A percentile compares a stretch with the other conserved stretches of the same genome.
Conservation (phyloP, 1,140 invertebrate genomes). For the Xylocopa sonorina region DNA sequence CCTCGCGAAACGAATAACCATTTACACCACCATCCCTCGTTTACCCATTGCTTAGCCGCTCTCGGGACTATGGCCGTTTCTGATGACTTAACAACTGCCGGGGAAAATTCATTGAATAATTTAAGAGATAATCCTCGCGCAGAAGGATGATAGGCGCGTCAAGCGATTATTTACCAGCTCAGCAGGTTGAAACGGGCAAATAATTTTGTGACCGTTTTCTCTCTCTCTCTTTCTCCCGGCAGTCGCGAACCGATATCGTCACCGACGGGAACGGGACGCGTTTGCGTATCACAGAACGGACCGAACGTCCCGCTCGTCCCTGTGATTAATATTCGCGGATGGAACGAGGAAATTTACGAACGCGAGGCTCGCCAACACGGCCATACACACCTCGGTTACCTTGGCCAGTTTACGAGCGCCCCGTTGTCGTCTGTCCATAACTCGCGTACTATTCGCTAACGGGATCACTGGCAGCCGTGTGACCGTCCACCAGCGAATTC, state of each 20-base stretch:
- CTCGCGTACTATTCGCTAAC: neutral
- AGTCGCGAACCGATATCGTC: neutral
- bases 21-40: too few species aligned
- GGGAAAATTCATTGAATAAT: slow-evolving; percentile 4
- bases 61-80: too few species aligned
- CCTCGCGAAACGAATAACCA: too few species aligned
- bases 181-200: slow-evolving; percentile 2
- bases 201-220: slow-evolving; percentile 1
- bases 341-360: slow-evolving; percentile 12
- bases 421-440: neutral
- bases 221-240: neutral
- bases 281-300: neutral
- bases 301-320: neutral
- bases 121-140: neutral
- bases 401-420: neutral
- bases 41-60: too few species aligned
- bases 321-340: slow-evolving; percentile 16
- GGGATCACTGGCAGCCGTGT: neutral
- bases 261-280: neutral
- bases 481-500: neutral
- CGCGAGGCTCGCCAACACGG: too few species aligned
- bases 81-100: too few species aligned
- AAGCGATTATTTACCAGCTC: slow-evolving; percentile 5
- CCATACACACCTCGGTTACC: neutral
- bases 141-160: neutral